Conservation (phyloP, 2,113 vertebrate genomes). For the Caloenas nicobarica region DNA sequence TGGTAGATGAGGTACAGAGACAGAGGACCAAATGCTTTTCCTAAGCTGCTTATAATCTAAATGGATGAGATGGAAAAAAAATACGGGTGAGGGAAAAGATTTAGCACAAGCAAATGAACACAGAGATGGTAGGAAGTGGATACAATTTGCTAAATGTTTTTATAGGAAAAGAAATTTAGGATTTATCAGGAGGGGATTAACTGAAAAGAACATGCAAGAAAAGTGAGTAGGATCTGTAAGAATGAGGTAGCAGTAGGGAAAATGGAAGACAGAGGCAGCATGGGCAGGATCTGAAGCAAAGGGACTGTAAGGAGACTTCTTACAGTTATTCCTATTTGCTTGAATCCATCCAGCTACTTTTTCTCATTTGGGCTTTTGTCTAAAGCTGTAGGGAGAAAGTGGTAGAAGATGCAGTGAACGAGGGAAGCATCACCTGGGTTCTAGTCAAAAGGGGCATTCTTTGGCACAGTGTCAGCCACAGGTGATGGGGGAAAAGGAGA, state of each 20-base stretch:
- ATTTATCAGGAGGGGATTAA: not conserved
- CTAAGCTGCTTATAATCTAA: conserved; percentile 7
- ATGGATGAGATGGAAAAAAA: conserved; percentile 26
- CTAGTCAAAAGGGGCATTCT: too few relatives aligned
- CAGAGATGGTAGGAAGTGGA: not conserved
- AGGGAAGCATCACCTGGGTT: not conserved
- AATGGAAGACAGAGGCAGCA: not conserved
- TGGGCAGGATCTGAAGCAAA: not conserved
- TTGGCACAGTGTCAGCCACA: not conserved
- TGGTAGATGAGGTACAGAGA: not conserved
- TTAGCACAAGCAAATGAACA: not conserved
- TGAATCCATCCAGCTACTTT: not conserved
- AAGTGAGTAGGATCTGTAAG: not conserved
- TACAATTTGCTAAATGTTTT: not conserved
- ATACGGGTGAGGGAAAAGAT: not conserved
- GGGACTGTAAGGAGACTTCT: not conserved
- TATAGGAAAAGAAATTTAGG: not conserved
- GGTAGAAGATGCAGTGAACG: not conserved
- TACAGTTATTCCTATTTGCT: not conserved
- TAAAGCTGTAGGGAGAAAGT: not conserved
- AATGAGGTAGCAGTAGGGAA: not conserved
- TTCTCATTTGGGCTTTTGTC: not conserved
- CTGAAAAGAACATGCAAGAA: not conserved
- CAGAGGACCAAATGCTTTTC: not conserved
- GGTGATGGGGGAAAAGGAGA: not conserved